Base-by-base conservation (phyloP, 2,113 vertebrate genomes). In the Promerops cafer region DNA sequence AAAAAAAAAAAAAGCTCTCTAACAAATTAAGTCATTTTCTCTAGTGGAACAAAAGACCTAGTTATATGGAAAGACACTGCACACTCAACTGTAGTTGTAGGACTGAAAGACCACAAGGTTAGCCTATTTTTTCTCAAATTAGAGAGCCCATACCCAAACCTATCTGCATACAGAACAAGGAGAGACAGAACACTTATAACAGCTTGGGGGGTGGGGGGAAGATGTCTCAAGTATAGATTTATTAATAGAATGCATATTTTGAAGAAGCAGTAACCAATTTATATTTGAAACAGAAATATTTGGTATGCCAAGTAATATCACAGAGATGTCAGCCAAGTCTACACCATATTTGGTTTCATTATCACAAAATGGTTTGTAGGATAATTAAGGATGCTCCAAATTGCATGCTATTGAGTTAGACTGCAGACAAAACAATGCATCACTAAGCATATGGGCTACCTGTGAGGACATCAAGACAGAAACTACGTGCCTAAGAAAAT, bases 361-460 rank as follows among this genome's bases (percentile, higher is more conserved):
- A 93, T 78, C 86, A 90, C 77, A 89, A 95, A 95, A 90, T 71
- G 72, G 92, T 72, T 86, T 92, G 85, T 72, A 68, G 80, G 69
- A 92, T 89, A 93, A 96, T 94, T 93, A 94, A 90, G 94, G 80
- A 92, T 90, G 76, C 77, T 96, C 93, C 79, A 92, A 95, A 94
- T 77, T 88, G 79, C 91, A 83, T 70, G 66, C 71, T 93, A 66
- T 74, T 72, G 71, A 95, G 84, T 91, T 95, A 91, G 80, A 71
- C 69, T 68, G 92, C 30, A 85, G 71, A 93, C 93, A 96, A 87
- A 95, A 86, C 90, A 90, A 86, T 60, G 72, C 71, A 86, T 77
- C 74, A 64, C 79, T 44, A 83, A 90, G 63, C 59, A 83, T 49
- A 86, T 5, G 7, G 52, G 71, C 88, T 88, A 91, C 92, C 94